A percentile compares a stretch with the other conserved stretches of the same genome.
phyloP scores from a whole-genome alignment of 2,113 vertebrate species.

The Empidonax traillii region DNA sequence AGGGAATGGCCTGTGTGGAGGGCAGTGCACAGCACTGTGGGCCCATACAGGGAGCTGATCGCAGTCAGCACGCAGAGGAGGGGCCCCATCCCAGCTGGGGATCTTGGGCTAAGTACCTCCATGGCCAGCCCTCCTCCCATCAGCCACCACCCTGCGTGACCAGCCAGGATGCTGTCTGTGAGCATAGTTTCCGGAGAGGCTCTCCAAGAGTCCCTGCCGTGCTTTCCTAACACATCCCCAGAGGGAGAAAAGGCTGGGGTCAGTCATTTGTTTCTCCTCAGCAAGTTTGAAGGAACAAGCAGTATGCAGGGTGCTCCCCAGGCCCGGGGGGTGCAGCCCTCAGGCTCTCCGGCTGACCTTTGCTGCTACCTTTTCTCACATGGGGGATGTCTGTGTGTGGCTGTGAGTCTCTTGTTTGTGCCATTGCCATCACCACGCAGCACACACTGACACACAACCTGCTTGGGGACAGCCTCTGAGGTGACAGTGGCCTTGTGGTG shows the following conservation, averaged over 20 bases:
- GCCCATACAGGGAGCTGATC: background rate
- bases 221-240: background rate
- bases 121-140: background rate
- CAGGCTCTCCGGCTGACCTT: background rate
- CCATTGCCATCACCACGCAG: rapidly evolving
- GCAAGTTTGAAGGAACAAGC: background rate
- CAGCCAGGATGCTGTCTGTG: background rate
- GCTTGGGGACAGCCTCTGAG: background rate
- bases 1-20: background rate
- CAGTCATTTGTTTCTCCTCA: background rate
- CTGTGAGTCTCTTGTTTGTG: background rate
- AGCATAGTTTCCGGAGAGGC: background rate
- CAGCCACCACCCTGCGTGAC: rapidly evolving
- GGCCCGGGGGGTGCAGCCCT: background rate
- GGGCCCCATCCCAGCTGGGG: background rate
- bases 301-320: rapidly evolving
- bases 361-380: background rate
- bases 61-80: background rate
- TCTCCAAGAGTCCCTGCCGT: rapidly evolving
- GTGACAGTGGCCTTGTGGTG: background rate
- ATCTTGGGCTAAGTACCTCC: background rate
- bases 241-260: background rate
- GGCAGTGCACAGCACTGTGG: rapidly evolving
- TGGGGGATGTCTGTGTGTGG: background rate
- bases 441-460: background rate